Conservation (phyloP, 2,797 vertebrate genomes). For the Buphagus erythrorhynchus region DNA sequence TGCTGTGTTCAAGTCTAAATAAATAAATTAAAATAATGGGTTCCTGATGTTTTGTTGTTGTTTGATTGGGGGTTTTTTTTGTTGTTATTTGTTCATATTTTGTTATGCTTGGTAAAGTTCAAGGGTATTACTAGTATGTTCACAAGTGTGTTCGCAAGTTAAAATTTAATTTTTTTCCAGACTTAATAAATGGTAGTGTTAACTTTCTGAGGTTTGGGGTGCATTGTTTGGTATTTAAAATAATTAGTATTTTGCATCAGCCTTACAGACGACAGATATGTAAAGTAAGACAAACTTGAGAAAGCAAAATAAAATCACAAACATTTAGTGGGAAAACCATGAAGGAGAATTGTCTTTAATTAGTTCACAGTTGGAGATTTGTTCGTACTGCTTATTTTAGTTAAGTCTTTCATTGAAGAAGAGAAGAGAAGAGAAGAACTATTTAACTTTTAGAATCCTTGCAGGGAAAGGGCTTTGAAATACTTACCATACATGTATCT, state of each 20-base stretch:
- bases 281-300: slow-evolving; percentile 72
- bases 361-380: slow-evolving; percentile 85
- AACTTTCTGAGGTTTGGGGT: background rate
- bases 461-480: slow-evolving; percentile 15
- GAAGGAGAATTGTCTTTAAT: slow-evolving; percentile 85
- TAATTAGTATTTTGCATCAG: slow-evolving; percentile 52
- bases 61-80: background rate
- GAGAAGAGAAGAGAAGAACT: slow-evolving; percentile 70
- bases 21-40: background rate
- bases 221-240: background rate
- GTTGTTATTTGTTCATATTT: background rate
- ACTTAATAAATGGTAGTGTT: background rate
- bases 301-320: slow-evolving; percentile 83
- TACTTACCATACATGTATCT: background rate
- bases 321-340: slow-evolving; percentile 78
- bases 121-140: background rate
- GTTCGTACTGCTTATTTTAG: slow-evolving; percentile 82
- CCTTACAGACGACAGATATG: slow-evolving; percentile 37
- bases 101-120: background rate
- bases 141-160: background rate
- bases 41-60: background rate
- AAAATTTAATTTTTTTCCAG: background rate
- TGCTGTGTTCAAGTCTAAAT: background rate
- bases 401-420: slow-evolving; percentile 79
- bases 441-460: slow-evolving; percentile 76